Base-by-base conservation (phyloP, 2,113 vertebrate species). In the Ondatra zibethicus region DNA sequence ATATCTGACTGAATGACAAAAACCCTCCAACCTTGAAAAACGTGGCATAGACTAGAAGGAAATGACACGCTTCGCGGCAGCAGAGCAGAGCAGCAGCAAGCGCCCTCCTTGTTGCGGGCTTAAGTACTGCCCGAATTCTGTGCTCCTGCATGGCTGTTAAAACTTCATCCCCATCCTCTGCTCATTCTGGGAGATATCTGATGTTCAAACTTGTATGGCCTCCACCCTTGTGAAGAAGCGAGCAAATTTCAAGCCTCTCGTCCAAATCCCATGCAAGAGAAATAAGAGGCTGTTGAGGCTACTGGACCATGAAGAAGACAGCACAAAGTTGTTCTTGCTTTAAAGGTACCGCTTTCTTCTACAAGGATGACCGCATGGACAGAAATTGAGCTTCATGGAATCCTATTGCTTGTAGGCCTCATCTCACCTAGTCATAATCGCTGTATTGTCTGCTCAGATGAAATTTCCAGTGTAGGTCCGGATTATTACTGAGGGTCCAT, bases 281-380 rank as follows among this genome's bases (percentile, higher is more conserved):
- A 88, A 63, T 73, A 58, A 68, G 81, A 89, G 81, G 78, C 96
- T 97, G 80, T 87, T 25, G 39, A 76, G 86, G 63, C 84, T 96
- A 80, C 95, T 96, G 97, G 94, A 95, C 45, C 0, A 96, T 77
- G 72, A 97, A 31, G 72, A 96, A 95, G 97, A 97, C 95, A 96
- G 87, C 91, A 85, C 0, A 3, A 65, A 97, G 96, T 2, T 7
- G 89, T 65, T 96, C 36, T 82, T 85, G 58, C 19, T 96, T 72
- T 85, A 96, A 47, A 25, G 29, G 91, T 70, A 84, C 61, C 2
- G 7, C 31, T 94, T 97, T 97, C 93, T 96, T 91, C 95, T 90
- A 25, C 68, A 19, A 23, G 98, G 86, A 93, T 45, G 68, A 94
- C 0, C 1, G 11, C 72, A 84, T 63, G 29, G 16, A 88, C 36